A percentile compares a stretch with the other conserved stretches of the same genome.
These are phyloP conservation scores for Melanerpes aurifrons DNA, from an alignment of 2,113 vertebrate species.

Conservation along the genomic window DNA sequence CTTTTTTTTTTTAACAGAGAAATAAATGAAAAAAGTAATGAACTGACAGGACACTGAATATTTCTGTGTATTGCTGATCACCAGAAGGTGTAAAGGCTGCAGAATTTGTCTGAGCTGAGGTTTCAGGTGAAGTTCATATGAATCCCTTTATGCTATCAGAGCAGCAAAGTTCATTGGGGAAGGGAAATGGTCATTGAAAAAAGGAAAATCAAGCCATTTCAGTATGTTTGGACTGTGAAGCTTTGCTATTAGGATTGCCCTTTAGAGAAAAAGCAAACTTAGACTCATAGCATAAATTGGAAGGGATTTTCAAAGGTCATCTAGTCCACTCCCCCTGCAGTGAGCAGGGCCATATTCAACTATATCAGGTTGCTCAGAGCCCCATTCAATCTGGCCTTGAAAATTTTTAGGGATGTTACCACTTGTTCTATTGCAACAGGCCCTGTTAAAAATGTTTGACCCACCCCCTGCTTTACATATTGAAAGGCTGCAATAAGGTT, in stretches of 20 bases:
- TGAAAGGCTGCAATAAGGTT: background rate
- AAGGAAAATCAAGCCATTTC: background rate
- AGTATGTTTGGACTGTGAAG: background rate
- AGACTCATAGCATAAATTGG: background rate
- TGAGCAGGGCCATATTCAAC: background rate
- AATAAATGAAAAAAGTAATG: background rate
- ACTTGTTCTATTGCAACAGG: fast-evolving
- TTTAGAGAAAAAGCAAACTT: background rate
- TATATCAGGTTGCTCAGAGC: background rate
- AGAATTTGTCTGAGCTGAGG: background rate
- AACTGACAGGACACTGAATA: background rate
- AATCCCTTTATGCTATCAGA: background rate
- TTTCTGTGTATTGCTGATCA: background rate
- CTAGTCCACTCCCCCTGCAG: background rate
- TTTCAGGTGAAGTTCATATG: background rate
- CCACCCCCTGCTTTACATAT: background rate
- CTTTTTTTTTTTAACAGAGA: background rate
- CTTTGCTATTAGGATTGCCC: background rate
- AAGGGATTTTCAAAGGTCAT: background rate
- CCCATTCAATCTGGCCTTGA: background rate
- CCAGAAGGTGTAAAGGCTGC: background rate
- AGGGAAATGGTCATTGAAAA: background rate
- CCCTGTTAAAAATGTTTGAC: background rate
- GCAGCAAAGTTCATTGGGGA: background rate
- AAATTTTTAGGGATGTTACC: background rate